phyloP scores from a whole-genome alignment of 1,140 invertebrate genomes.

The Ceratina japonica region DNA sequence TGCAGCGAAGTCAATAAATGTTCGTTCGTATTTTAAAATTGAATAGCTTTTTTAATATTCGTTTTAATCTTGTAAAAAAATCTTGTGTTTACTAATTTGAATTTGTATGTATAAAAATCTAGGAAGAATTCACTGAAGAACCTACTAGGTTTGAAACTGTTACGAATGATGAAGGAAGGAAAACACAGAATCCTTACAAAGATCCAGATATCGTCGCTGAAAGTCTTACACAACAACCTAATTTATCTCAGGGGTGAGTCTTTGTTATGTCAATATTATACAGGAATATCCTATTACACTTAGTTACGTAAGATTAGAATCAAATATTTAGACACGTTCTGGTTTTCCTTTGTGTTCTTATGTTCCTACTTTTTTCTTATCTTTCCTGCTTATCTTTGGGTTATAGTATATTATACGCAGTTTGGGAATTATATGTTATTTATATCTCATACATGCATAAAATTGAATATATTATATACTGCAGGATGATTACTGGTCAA shows the following conservation, averaged over 20 bases:
- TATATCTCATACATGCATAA: too few relatives aligned
- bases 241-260: conserved; percentile 74
- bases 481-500: too few relatives aligned
- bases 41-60: too few relatives aligned
- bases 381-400: too few relatives aligned
- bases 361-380: too few relatives aligned
- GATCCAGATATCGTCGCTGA: conserved; percentile 66
- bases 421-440: too few relatives aligned
- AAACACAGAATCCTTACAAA: conserved; percentile 39
- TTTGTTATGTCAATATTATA: conserved; percentile 3
- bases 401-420: too few relatives aligned
- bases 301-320: background rate
- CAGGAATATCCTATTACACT: background rate
- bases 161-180: conserved; percentile 29
- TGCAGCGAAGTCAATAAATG: too few relatives aligned
- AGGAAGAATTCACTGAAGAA: conserved; percentile 54
- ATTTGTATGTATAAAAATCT: conserved; percentile 33
- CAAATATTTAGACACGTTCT: background rate
- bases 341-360: too few relatives aligned
- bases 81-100: background rate
- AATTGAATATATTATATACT: too few relatives aligned
- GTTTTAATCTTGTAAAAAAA: too few relatives aligned
- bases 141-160: conserved; percentile 46
- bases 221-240: conserved; percentile 70
- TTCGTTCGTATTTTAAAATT: too few relatives aligned